These are phyloP conservation scores for Brachylomia viminalis DNA, from an alignment of 2,888 invertebrate species.

Conservation along the genomic window DNA sequence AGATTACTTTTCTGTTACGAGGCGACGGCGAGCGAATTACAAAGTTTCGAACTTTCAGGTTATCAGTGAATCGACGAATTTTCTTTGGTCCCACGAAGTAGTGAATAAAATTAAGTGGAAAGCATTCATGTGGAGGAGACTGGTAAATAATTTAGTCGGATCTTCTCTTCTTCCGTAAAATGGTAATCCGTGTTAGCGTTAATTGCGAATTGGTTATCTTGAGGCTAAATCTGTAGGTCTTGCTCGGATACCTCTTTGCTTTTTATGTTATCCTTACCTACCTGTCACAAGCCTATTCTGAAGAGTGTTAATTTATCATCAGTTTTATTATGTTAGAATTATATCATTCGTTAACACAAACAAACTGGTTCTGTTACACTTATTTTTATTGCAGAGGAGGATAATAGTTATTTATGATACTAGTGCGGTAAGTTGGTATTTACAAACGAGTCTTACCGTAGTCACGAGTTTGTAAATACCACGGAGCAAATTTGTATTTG, in stretches of 20 bases:
- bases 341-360: too few species aligned
- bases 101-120: slow-evolving; percentile 19
- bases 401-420: too few species aligned
- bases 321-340: too few species aligned
- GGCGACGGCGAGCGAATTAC: slow-evolving; percentile 28
- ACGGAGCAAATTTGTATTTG: too few species aligned
- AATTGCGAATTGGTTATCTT: neutral
- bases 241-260: neutral
- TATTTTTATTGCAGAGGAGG: too few species aligned
- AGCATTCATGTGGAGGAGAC: neutral
- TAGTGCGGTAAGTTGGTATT: too few species aligned
- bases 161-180: neutral
- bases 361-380: too few species aligned
- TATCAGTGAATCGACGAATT: slow-evolving; percentile 25
- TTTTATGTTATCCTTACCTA: slow-evolving; percentile 10
- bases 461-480: too few species aligned
- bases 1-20: slow-evolving; percentile 52
- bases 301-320: too few species aligned
- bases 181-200: neutral
- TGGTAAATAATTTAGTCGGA: neutral
- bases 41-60: slow-evolving; percentile 40
- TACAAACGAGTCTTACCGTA: too few species aligned
- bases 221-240: too few species aligned
- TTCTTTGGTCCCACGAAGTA: slow-evolving; percentile 2
- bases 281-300: too few species aligned